phyloP scores from a whole-genome alignment of 2,888 invertebrate species.

The Cecidostiba fungosa region DNA sequence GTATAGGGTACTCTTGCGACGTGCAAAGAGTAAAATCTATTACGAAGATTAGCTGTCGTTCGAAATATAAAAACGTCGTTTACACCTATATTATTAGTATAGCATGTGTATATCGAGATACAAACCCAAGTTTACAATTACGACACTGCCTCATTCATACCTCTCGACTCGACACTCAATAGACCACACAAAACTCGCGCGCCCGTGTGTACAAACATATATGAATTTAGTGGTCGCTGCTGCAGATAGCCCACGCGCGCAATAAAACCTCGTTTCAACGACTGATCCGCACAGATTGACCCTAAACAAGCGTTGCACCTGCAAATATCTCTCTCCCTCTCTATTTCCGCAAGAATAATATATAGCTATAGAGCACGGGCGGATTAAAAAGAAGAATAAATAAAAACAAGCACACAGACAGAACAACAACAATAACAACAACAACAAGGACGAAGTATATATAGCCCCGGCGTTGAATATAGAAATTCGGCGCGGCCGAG shows the following conservation, averaged over 20 bases:
- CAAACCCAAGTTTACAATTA: background rate
- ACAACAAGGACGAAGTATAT: slow-evolving; percentile 10
- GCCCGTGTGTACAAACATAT: background rate
- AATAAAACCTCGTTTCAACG: slow-evolving; percentile 45
- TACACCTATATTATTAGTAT: too few relatives aligned
- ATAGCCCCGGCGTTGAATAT: background rate
- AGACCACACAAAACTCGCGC: background rate
- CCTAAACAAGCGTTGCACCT: background rate
- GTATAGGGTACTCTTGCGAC: background rate
- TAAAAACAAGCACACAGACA: background rate
- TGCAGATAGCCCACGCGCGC: background rate
- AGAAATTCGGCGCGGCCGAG: slow-evolving; percentile 40
- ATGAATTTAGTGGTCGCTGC: background rate
- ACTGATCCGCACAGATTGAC: background rate
- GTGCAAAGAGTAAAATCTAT: too few relatives aligned
- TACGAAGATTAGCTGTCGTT: too few relatives aligned
- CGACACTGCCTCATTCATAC: background rate
- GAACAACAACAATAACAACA: background rate
- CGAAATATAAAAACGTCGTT: too few relatives aligned
- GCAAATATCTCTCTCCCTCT: background rate
- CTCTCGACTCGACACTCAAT: background rate
- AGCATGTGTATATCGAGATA: too few relatives aligned
- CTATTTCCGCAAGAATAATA: slow-evolving; percentile 4
- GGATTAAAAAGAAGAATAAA: background rate
- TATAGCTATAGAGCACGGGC: background rate